Base-by-base conservation (phyloP, 2,888 invertebrate species). In the Yponomeuta cagnagella region DNA sequence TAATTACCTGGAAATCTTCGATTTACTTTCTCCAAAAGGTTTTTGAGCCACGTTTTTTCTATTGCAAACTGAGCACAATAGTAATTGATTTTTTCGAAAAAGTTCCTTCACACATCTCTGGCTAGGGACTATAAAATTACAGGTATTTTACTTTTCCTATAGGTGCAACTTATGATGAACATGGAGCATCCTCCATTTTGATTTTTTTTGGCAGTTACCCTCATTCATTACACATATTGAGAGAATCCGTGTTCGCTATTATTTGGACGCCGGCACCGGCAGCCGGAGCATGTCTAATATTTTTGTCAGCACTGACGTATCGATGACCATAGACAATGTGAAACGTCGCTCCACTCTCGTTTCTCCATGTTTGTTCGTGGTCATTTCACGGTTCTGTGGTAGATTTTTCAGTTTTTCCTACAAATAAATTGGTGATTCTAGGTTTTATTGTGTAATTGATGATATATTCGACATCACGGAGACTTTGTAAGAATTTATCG, bases 351-450 rank as follows among this genome's bases (percentile, higher is more conserved):
- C 86, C 82, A 82, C 85, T 86, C 87, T 86, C 86, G 86, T 84
- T 87, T 90, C 89, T 92, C 92, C 92, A 92, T 92, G 92, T 92
- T 93, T 91, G 90, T 92, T 92, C 92, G 90, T 90, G 87, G 88
- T 90, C 87, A 89, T 89, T 91, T 89, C 85, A 86, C 88, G 87
- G 88, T 89, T 89, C 84, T 87, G 87, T 87, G 86, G 84, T 90
- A 90, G 84, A 88, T 90, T 90, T 43, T 89, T 86, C 84, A 87
- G 84, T 87, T 88, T 71, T 86, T 85, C 78, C 83, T 15, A 58
- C 52, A 15, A 58, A 78, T 84, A 83, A 82, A 82, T 88, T 88
- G 84, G 84, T 89, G 89, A 83, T 89, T 86, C 82, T 83, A 86
- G 78, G 73, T 83, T 77, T 76, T 79, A 84, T 84, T 86, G 90